phyloP scores from a whole-genome alignment of 2,113 vertebrate genomes.

The Sander vitreus region DNA sequence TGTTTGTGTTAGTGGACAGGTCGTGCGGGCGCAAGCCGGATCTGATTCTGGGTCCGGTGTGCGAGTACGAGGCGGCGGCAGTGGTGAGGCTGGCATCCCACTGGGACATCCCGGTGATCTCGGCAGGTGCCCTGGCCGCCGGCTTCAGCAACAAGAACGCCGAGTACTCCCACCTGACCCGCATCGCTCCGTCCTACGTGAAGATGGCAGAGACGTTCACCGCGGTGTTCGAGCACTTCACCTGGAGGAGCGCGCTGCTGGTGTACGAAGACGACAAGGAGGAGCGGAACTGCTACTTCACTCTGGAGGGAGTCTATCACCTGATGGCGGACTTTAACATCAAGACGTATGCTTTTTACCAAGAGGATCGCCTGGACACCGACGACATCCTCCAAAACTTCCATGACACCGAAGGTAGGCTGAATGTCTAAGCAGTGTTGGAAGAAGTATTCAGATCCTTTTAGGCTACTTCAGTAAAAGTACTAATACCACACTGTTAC shows the following conservation, averaged over 20 bases:
- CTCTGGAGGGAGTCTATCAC: conserved; percentile 92
- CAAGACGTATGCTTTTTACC: conserved; percentile 71
- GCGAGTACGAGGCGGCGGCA: conserved; percentile 94
- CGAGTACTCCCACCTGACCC: conserved; percentile 94
- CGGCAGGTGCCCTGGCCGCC: conserved; percentile 93
- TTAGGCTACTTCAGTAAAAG: too few species aligned
- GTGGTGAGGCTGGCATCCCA: conserved; percentile 93
- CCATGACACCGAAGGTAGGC: conserved; percentile 83
- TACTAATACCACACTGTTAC: too few species aligned
- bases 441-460: too few species aligned
- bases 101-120: conserved; percentile 95
- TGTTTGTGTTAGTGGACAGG: conserved; percentile 90
- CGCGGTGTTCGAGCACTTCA: conserved; percentile 91
- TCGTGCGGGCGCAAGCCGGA: conserved; percentile 88
- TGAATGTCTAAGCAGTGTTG: too few species aligned
- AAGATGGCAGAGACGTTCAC: conserved; percentile 96
- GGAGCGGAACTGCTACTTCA: conserved; percentile 95
- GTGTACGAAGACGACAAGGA: conserved; percentile 92
- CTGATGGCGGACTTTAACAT: conserved; percentile 83
- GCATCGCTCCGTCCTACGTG: conserved; percentile 92
- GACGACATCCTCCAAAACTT: conserved; percentile 89
- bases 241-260: conserved; percentile 90
- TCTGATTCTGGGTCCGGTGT: conserved; percentile 93
- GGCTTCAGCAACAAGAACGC: conserved; percentile 88
- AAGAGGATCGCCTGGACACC: conserved; percentile 81